Percentiles rank a stretch among this genome's conserved stretches.
Evolutionary conservation across 2,888 invertebrate genomes (phyloP).

Genomic region (Volucella zonaria): DNA sequence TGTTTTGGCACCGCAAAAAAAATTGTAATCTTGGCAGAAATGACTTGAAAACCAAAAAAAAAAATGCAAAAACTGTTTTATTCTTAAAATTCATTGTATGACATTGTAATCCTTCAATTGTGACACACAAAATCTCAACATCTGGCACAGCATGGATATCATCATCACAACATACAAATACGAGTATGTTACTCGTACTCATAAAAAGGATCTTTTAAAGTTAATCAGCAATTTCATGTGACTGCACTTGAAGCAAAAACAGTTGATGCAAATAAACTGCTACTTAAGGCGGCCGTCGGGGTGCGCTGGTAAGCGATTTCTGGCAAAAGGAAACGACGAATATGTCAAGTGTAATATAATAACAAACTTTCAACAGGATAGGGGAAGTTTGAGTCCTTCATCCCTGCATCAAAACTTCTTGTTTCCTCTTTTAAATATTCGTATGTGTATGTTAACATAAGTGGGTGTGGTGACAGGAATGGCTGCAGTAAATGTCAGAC

Average conservation of each 20-base stretch:
- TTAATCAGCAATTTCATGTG: constrained; percentile 71
- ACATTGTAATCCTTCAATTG: not conserved
- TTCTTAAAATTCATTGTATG: too few species aligned
- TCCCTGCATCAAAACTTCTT: constrained; percentile 43
- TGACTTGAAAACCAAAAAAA: too few species aligned
- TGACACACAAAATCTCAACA: constrained; percentile 27
- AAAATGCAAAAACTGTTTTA: too few species aligned
- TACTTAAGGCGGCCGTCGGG: constrained; percentile 15
- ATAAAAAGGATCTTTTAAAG: constrained; percentile 67
- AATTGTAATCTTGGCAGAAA: too few species aligned
- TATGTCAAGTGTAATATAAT: constrained; percentile 66
- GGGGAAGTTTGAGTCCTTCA: constrained; percentile 34
- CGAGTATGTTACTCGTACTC: too few species aligned
- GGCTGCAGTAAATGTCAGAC: constrained; percentile 63
- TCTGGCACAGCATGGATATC: constrained; percentile 45
- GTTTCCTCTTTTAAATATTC: constrained; percentile 18
- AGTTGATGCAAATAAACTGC: constrained; percentile 72
- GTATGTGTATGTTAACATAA: constrained; percentile 9
- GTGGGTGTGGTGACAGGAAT: constrained; percentile 21
- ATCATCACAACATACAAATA: constrained; percentile 30
- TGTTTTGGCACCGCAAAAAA: too few species aligned
- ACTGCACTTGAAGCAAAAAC: constrained; percentile 65
- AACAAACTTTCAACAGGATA: constrained; percentile 50
- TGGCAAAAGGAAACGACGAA: constrained; percentile 37
- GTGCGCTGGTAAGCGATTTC: constrained; percentile 20